Evolutionary conservation across 2,113 vertebrate genomes (phyloP).

Genomic region (Leptosomus discolor): DNA sequence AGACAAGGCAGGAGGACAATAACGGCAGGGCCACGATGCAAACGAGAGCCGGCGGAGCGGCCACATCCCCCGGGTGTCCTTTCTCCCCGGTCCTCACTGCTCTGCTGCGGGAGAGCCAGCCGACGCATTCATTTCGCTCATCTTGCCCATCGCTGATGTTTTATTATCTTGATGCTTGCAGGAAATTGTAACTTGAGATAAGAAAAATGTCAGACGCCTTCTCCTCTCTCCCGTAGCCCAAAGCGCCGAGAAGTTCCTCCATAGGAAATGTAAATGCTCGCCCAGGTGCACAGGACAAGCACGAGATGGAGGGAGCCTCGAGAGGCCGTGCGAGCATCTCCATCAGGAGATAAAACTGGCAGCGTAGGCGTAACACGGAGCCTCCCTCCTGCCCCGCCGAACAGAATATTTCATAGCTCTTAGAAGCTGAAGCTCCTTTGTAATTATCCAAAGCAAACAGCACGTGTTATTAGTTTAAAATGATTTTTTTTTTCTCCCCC

Average conservation of each 20-base stretch:
- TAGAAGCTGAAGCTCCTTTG: conserved; percentile 56
- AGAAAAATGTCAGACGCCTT: conserved; percentile 57
- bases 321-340: background rate
- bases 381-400: conserved; percentile 4
- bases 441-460: conserved; percentile 74
- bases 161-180: conserved; percentile 65
- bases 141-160: background rate
- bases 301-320: conserved; percentile 1
- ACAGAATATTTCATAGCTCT: conserved; percentile 61
- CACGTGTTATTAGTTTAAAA: conserved; percentile 72
- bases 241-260: background rate
- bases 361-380: conserved; percentile 30
- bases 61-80: conserved; percentile 40
- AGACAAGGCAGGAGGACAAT: conserved; percentile 70
- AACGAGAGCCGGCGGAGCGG: conserved; percentile 20
- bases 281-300: conserved; percentile 11
- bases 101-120: background rate
- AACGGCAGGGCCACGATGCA: conserved; percentile 67
- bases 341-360: conserved; percentile 28
- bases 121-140: background rate
- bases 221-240: conserved; percentile 28
- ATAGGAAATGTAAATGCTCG: conserved; percentile 49
- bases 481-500: conserved; percentile 21
- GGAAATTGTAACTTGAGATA: conserved; percentile 72
- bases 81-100: background rate